These are phyloP conservation scores for Tortricodes alternella DNA, from an alignment of 2,888 invertebrate genomes.

Conservation along the genomic window DNA sequence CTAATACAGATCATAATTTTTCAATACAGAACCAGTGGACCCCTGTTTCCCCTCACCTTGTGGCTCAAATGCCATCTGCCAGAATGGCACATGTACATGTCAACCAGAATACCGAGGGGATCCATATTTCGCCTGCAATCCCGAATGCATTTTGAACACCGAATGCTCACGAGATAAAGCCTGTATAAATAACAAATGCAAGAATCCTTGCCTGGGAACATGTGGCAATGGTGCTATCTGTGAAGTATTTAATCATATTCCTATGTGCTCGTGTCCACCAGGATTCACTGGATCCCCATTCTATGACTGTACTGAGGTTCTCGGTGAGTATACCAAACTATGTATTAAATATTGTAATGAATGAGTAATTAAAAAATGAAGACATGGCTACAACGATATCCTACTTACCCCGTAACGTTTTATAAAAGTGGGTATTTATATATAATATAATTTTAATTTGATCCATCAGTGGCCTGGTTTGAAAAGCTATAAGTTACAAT, in stretches of 20 bases:
- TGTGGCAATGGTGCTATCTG: conserved; percentile 85
- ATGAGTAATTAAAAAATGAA: no score
- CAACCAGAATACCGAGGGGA: conserved; percentile 88
- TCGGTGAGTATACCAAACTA: conserved; percentile 49
- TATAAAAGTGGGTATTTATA: no score
- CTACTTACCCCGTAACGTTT: no score
- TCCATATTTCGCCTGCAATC: conserved; percentile 88
- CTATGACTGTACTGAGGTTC: conserved; percentile 78
- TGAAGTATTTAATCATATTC: conserved; percentile 86
- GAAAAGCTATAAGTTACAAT: no score
- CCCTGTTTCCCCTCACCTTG: conserved; percentile 88
- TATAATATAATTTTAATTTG: no score
- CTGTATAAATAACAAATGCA: conserved; percentile 89
- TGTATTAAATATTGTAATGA: no score
- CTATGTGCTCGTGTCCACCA: conserved; percentile 85
- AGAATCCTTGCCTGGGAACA: conserved; percentile 87
- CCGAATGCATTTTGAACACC: conserved; percentile 89
- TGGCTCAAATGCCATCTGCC: conserved; percentile 85
- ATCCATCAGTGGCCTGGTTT: no score
- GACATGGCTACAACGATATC: no score
- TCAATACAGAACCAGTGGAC: conserved; percentile 65
- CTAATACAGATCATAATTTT: background rate
- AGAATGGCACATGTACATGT: conserved; percentile 87
- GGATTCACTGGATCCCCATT: conserved; percentile 86
- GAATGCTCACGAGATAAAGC: conserved; percentile 87